Percentiles rank a stretch among this genome's conserved stretches.
These are phyloP conservation scores for Gambusia yucatana DNA, from an alignment of 2,797 vertebrate species.

Conservation along the genomic window DNA sequence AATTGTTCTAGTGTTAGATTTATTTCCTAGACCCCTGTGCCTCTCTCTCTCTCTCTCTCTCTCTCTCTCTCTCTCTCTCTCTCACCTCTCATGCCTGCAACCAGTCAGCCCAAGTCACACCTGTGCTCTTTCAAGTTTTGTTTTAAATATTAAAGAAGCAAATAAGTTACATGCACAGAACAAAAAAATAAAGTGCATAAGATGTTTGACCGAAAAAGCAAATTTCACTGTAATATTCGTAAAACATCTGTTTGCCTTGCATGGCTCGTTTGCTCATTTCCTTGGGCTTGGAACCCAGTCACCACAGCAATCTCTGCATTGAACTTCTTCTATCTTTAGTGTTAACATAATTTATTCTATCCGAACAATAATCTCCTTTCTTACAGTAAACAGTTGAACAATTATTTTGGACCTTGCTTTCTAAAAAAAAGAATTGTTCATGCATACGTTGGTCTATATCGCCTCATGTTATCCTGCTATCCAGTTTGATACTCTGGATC, in stretches of 20 bases:
- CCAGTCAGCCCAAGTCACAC: not conserved
- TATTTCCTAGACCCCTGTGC: no score
- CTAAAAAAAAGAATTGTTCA: slow-evolving; percentile 4
- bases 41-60: no score
- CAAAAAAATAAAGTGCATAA: not conserved
- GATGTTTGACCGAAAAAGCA: not conserved
- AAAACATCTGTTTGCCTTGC: no score
- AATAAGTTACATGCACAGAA: not conserved
- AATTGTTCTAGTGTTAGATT: no score
- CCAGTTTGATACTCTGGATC: not conserved
- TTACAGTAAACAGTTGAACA: not conserved
- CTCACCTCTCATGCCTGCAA: no score
- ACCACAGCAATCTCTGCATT: not conserved
- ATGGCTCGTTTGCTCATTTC: no score
- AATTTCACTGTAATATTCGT: no score
- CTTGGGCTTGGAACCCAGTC: no score
- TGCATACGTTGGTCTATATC: not conserved
- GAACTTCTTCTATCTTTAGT: not conserved
- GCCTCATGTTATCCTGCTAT: not conserved
- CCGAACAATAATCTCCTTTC: not conserved
- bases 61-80: no score
- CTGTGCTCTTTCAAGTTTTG: not conserved
- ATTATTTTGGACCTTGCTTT: not conserved
- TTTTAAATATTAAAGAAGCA: not conserved
- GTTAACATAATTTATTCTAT: not conserved